Evolutionary conservation across 2,113 vertebrate genomes (phyloP).

Genomic region (Emydura subglobosa): DNA sequence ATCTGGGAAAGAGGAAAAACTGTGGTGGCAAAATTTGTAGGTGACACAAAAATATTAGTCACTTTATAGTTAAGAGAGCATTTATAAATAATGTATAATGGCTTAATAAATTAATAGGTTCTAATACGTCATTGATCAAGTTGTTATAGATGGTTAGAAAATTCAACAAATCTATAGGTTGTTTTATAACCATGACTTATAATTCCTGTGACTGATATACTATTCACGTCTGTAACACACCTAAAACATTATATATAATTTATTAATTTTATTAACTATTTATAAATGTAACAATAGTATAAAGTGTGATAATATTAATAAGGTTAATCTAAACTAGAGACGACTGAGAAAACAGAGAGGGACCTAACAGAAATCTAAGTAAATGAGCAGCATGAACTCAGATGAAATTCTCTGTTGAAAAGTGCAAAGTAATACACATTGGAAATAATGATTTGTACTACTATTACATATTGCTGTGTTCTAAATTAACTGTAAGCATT

Average conservation of each 20-base stretch:
- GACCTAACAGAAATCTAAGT: not conserved
- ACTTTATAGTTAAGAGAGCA: too few species aligned
- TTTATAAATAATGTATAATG: too few species aligned
- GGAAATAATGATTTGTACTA: not conserved
- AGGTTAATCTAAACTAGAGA: not conserved
- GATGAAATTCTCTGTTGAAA: not conserved
- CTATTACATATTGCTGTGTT: not conserved
- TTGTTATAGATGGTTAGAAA: too few species aligned
- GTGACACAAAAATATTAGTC: too few species aligned
- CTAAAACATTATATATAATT: not conserved
- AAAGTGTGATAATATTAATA: not conserved
- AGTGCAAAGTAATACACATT: not conserved
- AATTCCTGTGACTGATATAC: not conserved
- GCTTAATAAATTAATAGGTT: too few species aligned
- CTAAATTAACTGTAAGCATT: not conserved
- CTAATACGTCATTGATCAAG: too few species aligned
- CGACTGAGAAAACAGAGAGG: not conserved
- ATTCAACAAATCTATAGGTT: too few species aligned
- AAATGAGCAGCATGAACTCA: not conserved
- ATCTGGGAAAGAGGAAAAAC: too few species aligned
- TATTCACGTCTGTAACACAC: not conserved
- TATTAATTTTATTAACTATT: not conserved
- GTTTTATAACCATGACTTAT: not conserved
- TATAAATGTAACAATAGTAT: not conserved
- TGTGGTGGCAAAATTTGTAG: too few species aligned